A percentile compares a stretch with the other conserved stretches of the same genome.
These are phyloP conservation scores for Thecocarcelia acutangulata DNA, from an alignment of 2,888 invertebrate species.

Conservation along the genomic window DNA sequence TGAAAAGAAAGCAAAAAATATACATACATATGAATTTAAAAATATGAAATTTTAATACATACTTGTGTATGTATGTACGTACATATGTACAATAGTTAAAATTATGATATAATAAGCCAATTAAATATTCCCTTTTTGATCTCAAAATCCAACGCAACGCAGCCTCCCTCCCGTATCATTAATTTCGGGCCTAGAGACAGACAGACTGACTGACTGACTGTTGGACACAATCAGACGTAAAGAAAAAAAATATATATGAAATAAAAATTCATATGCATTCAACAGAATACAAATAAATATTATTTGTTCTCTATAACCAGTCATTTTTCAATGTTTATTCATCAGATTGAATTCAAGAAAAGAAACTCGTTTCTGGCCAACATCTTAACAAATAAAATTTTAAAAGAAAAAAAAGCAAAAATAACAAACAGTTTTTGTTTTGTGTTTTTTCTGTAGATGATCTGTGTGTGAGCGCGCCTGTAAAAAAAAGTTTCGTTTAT, in stretches of 20 bases:
- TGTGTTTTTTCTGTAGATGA: neutral
- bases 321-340: constrained; percentile 62
- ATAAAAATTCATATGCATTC: constrained; percentile 22
- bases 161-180: constrained; percentile 39
- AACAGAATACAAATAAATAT: constrained; percentile 31
- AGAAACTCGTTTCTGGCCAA: constrained; percentile 62
- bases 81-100: too few species aligned
- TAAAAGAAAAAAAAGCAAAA: constrained; percentile 7
- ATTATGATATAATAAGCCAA: constrained; percentile 68
- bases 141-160: constrained; percentile 15
- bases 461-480: constrained; percentile 18
- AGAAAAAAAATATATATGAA: neutral
- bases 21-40: neutral
- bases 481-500: constrained; percentile 11
- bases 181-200: constrained; percentile 23
- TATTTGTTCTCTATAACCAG: constrained; percentile 63
- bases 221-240: neutral
- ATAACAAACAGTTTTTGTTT: constrained; percentile 10
- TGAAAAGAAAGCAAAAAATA: neutral
- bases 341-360: constrained; percentile 46
- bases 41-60: too few species aligned
- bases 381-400: constrained; percentile 22
- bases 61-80: too few species aligned
- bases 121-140: constrained; percentile 60
- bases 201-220: neutral